Evolutionary conservation across 2,888 invertebrate genomes (phyloP).

Genomic region (Catocala sponsa): DNA sequence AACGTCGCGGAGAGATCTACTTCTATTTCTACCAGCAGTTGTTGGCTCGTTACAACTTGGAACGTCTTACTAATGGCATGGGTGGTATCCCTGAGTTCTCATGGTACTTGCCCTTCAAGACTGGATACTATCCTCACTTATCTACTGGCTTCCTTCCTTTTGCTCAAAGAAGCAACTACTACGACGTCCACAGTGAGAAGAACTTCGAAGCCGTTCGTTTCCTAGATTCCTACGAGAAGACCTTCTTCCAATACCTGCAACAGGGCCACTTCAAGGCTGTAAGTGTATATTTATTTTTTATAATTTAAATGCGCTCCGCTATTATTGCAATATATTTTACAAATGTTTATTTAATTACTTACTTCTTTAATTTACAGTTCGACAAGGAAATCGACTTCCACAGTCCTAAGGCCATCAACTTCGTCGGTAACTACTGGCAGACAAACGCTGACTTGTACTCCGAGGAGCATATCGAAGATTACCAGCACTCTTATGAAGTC

Average conservation of each 20-base stretch:
- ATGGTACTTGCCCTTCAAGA: constrained; percentile 88
- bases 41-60: constrained; percentile 90
- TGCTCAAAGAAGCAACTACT: constrained; percentile 88
- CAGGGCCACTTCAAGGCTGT: constrained; percentile 89
- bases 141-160: constrained; percentile 73
- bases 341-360: too few relatives aligned
- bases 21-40: constrained; percentile 90
- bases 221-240: constrained; percentile 89
- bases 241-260: constrained; percentile 81
- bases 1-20: constrained; percentile 90
- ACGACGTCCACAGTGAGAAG: constrained; percentile 85
- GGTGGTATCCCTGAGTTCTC: constrained; percentile 89
- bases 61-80: constrained; percentile 90
- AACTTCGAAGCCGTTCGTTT: constrained; percentile 82
- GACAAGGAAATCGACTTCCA: constrained; percentile 71
- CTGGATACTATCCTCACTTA: constrained; percentile 68
- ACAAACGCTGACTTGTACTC: constrained; percentile 84
- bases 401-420: constrained; percentile 82
- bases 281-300: constrained; percentile 44
- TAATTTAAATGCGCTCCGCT: too few relatives aligned
- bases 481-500: constrained; percentile 87
- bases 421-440: constrained; percentile 87
- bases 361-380: constrained; percentile 59
- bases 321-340: too few relatives aligned
- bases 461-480: constrained; percentile 63